phyloP scores from a whole-genome alignment of 35 echinoderm and acorn worm species.

The Lytechinus pictus region DNA sequence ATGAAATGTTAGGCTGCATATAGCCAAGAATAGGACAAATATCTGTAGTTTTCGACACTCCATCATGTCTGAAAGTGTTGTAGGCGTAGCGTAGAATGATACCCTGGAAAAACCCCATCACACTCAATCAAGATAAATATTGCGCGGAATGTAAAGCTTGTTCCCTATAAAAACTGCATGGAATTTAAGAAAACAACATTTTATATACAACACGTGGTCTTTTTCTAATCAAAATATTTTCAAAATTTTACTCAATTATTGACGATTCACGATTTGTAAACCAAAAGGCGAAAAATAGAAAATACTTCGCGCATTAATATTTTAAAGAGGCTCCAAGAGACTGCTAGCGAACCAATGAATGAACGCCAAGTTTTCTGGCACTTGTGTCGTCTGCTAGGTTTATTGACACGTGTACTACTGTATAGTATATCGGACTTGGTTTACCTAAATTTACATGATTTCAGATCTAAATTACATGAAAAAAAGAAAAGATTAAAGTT shows the following conservation, averaged over 20 bases:
- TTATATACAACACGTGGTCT: too few relatives aligned
- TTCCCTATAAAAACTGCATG: background rate
- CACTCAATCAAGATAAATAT: background rate
- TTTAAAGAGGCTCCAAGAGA: background rate
- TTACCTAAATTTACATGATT: too few relatives aligned
- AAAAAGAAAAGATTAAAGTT: too few relatives aligned
- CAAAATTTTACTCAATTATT: too few relatives aligned
- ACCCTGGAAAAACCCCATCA: background rate
- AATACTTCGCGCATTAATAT: background rate
- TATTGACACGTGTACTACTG: background rate
- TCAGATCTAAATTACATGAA: too few relatives aligned
- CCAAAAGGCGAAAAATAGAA: background rate
- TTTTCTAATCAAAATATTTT: too few relatives aligned
- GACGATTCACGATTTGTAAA: too few relatives aligned
- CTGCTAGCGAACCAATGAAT: background rate
- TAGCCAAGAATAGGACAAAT: constrained; percentile 16
- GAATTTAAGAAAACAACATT: background rate
- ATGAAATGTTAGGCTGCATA: background rate
- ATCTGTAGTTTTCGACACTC: background rate
- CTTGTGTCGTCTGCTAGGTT: background rate
- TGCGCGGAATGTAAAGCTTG: background rate
- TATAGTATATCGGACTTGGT: too few relatives aligned
- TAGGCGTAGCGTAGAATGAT: background rate
- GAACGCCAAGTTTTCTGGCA: background rate
- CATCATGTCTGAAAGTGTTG: background rate